A percentile compares a stretch with the other conserved stretches of the same genome.
Conservation (phyloP, 2,888 invertebrate species). For the Vesta saturnalis region DNA sequence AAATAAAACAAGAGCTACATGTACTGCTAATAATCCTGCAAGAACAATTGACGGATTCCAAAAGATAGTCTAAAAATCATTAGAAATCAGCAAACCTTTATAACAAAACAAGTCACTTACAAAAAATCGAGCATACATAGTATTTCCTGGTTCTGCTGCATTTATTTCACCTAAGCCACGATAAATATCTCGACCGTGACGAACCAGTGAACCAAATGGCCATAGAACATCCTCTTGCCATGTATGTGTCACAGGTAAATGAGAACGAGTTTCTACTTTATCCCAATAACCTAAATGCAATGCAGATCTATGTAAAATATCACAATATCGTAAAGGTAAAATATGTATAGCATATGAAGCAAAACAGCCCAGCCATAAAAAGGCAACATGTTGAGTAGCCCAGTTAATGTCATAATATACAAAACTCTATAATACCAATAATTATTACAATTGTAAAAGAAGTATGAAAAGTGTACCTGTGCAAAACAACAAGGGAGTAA, state of each 20-base stretch:
- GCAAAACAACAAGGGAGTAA: constrained; percentile 92
- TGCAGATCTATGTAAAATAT: constrained; percentile 89
- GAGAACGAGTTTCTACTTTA: constrained; percentile 61
- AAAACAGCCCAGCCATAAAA: constrained; percentile 87
- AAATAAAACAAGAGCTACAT: constrained; percentile 74
- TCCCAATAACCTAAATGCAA: constrained; percentile 87
- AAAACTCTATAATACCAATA: constrained; percentile 62
- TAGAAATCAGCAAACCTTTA: too few relatives aligned
- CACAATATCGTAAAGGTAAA: constrained; percentile 76
- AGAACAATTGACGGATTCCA: constrained; percentile 84
- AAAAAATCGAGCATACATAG: constrained; percentile 84
- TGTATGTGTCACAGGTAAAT: constrained; percentile 53
- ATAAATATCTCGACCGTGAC: constrained; percentile 77
- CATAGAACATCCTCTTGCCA: constrained; percentile 75
- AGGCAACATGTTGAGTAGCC: constrained; percentile 84
- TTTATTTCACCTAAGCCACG: constrained; percentile 82
- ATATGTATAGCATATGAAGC: constrained; percentile 79
- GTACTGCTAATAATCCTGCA: constrained; percentile 77
- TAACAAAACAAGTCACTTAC: constrained; percentile 68
- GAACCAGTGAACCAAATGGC: constrained; percentile 79
- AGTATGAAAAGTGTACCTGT: constrained; percentile 67
- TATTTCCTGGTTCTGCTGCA: constrained; percentile 88
- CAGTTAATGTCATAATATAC: constrained; percentile 86
- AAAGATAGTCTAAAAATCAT: constrained; percentile 80
- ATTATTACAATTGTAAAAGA: constrained; percentile 41